Evolutionary conservation across 2,888 invertebrate species (phyloP), one percentile per base, ranked within the genome.

Genomic region (Euspilapteryx auroguttella): DNA sequence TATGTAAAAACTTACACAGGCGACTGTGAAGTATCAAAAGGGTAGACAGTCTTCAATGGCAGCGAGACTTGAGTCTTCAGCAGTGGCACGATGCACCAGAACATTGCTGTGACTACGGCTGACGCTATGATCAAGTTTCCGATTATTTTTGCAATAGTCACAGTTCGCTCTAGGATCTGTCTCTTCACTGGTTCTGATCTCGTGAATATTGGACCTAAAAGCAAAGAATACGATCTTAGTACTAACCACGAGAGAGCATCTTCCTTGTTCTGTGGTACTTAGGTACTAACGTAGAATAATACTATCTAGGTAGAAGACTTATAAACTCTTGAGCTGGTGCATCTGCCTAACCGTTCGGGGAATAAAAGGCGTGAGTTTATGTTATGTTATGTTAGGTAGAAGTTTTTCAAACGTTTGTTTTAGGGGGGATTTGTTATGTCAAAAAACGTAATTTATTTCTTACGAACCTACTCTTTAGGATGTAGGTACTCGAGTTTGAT

Each of bases 21-120:
- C 14, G 21, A 23, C 3, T 21, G 30, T 14, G 13, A 28, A 6
- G 33, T 29, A 12, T 34, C 32, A 14, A 39, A 39, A 3, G 38
- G 38, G 9, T 28, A 36, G 2, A 29, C 32, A 1, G 30, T 33
- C 12, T 25, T 35, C 26, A 38, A n/a, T 1, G 38, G 38, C 14
- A 37, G 31, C 3, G 31, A 30, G 3, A 33, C 7, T 10, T 28
- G 27, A 6, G 32, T 9, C 7, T 32, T 32, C 10, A 37, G 13
- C 2, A 24, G 12, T 2, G 37, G 37, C 12, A 37, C 34, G 3
- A 34, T 12, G 12, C 27, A 26, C 38, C 38, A 39, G 26, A 36
- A 37, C 1, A 37, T 10, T 4, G 23, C 31, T 3, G 38, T 36
- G 4, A 30, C 15, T 4, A 12, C 22, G 1, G 37, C 38, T 0